A percentile compares a stretch with the other conserved stretches of the same genome.
phyloP scores from a whole-genome alignment of 2,113 vertebrate genomes.

The Archocentrus centrarchus region DNA sequence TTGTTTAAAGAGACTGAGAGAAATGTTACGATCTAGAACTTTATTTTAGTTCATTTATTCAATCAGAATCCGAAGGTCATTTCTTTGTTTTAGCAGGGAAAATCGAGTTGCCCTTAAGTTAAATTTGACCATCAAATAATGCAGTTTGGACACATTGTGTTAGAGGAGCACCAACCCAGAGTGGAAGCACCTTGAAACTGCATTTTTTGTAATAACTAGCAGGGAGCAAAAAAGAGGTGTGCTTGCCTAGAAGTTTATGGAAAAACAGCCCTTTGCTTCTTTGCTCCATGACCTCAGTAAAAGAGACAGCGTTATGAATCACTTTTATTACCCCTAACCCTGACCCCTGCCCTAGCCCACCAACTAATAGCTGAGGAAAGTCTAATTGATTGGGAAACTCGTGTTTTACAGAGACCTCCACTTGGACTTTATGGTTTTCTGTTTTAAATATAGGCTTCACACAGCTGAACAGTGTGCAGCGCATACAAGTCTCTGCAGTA shows the following conservation, averaged over 20 bases:
- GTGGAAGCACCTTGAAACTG: not conserved
- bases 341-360: not conserved
- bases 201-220: not conserved
- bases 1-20: not conserved
- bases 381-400: not conserved
- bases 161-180: too few species aligned
- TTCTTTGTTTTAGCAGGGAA: too few species aligned
- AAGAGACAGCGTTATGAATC: not conserved
- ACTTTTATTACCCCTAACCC: not conserved
- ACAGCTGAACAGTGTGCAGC: not conserved
- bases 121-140: not conserved
- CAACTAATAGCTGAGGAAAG: not conserved
- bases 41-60: too few species aligned
- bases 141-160: not conserved
- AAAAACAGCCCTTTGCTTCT: accelerated
- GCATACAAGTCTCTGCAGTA: constrained; percentile 9
- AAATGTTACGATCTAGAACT: not conserved
- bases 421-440: not conserved
- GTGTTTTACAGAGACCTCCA: not conserved
- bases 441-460: constrained; percentile 20
- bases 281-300: not conserved
- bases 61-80: too few species aligned
- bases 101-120: too few species aligned
- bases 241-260: not conserved
- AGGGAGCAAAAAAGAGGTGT: not conserved